Evolutionary conservation across 92 coral and sea anemone species (phyloP), one percentile per base, ranked within the genome.

Genomic region (Actinernus sp.): DNA sequence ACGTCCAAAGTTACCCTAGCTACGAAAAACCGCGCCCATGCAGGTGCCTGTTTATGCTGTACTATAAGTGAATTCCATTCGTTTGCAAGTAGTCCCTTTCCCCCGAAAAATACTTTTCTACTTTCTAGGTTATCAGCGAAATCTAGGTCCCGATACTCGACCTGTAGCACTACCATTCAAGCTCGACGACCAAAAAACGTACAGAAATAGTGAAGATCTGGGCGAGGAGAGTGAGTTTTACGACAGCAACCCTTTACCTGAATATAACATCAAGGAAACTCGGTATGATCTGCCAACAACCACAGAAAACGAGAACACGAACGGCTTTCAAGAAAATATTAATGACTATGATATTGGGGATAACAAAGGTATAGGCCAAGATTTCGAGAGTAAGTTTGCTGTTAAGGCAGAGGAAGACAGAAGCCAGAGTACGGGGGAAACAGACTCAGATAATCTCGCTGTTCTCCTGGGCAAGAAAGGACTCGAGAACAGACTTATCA

Each of bases 221-320:
- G 68, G 90, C 4, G 67, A 77, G 38, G 25, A 59, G 39, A 76
- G 21, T 19, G 61, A 33, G 24, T 33, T 62, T 18, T 84, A 84
- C 66, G 50, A 40, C 2, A 55, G 60, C 30, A 69, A 89, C 58
- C 96, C 96, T 21, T 55, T 89, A 54, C 96, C 96, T 29, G 96
- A 89, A 37, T 89, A 89, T 49, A 65, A 61, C 33, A 73, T 73
- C 49, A 74, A 64, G 56, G 96, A 89, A 25, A 45, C 40, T 25
- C 58, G 55, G 27, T 84, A 73, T 18, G 26, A 56, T 45, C 30
- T 58, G 11, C 41, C 45, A 0, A 40, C 67, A 21, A 19, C 33
- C 3, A 21, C 64, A 4, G 81, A 49, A 26, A 46, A 36, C 31
- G 81, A 49, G 26, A 46, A 36, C 31, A 44, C 26, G 27, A 47